Percentiles rank a stretch among this genome's conserved stretches.
Evolutionary conservation across 2,113 vertebrate species (phyloP).

Genomic region (Indri indri): DNA sequence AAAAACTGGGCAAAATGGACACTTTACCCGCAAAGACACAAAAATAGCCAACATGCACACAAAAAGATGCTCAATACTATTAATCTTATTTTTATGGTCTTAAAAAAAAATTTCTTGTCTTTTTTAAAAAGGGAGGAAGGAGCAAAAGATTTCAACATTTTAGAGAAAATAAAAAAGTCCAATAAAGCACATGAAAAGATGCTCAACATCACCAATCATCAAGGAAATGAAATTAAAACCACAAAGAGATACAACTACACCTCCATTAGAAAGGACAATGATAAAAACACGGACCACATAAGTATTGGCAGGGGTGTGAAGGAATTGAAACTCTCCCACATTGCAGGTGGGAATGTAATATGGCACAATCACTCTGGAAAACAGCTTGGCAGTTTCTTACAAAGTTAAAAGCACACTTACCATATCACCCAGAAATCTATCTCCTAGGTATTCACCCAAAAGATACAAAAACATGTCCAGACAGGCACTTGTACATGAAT

Average conservation of each 20-base stretch:
- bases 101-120: background rate
- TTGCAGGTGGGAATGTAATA: background rate
- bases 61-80: background rate
- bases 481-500: background rate
- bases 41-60: background rate
- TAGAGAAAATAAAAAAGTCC: background rate
- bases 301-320: background rate
- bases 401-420: background rate
- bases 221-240: conserved; percentile 4
- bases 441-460: background rate
- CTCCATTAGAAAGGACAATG: background rate
- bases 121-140: background rate
- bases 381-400: background rate
- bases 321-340: background rate
- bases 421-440: background rate
- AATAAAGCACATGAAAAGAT: background rate
- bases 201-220: background rate
- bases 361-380: background rate
- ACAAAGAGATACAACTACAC: background rate
- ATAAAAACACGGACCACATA: background rate
- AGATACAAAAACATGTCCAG: background rate
- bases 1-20: background rate
- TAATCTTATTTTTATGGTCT: background rate
- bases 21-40: background rate
- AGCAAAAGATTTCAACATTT: background rate